A percentile compares a stretch with the other conserved stretches of the same genome.
Evolutionary conservation across 2,113 vertebrate species (phyloP).

Genomic region (Rana temporaria): DNA sequence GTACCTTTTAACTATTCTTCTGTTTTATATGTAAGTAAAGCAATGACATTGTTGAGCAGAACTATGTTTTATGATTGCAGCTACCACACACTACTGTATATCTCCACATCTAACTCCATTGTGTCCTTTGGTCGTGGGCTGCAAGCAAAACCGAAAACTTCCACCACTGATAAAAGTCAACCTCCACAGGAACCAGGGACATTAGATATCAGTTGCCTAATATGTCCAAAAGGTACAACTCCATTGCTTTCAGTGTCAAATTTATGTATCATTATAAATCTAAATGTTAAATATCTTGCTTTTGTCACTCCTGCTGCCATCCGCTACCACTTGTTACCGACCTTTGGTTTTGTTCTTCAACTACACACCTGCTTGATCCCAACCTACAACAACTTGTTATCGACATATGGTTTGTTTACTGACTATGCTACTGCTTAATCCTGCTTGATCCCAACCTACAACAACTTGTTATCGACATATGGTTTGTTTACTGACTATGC

Average conservation of each 20-base stretch:
- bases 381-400: too few relatives aligned
- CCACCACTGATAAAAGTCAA: conserved; percentile 51
- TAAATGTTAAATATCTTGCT: too few relatives aligned
- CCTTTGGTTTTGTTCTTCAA: too few relatives aligned
- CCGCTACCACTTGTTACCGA: too few relatives aligned
- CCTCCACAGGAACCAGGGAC: not conserved
- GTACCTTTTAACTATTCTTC: too few relatives aligned
- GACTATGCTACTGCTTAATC: too few relatives aligned
- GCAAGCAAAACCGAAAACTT: conserved; percentile 61
- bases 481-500: too few relatives aligned
- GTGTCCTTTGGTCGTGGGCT: conserved; percentile 71
- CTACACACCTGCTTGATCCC: too few relatives aligned
- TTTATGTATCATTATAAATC: not conserved
- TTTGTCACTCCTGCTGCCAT: too few relatives aligned
- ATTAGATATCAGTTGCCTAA: conserved; percentile 49
- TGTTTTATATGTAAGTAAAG: not conserved
- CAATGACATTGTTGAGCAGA: not conserved
- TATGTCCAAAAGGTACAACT: conserved; percentile 62
- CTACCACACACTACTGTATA: conserved; percentile 70
- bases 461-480: too few relatives aligned
- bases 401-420: too few relatives aligned
- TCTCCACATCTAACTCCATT: conserved; percentile 66
- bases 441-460: too few relatives aligned
- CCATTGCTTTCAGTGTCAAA: conserved; percentile 13
- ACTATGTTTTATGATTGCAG: conserved; percentile 64